Conservation (phyloP, 2,113 vertebrate species). For the Antigone vipio region DNA sequence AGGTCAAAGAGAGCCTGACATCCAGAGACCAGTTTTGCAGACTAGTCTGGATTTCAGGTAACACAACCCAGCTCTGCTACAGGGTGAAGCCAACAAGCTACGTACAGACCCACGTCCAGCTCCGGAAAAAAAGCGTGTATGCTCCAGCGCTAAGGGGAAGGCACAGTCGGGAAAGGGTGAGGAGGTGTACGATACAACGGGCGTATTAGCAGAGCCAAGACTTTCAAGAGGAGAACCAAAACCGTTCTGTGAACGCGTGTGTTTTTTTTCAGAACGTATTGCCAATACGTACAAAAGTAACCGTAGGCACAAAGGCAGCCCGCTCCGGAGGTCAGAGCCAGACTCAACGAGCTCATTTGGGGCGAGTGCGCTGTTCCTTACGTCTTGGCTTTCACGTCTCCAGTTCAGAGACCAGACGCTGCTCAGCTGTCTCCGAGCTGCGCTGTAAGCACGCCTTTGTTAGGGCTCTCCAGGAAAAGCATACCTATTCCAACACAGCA, state of each 20-base stretch:
- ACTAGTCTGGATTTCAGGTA: background rate
- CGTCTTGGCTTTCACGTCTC: background rate
- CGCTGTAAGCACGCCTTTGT: background rate
- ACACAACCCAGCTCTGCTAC: background rate
- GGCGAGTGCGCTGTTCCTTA: background rate
- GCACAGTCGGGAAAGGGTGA: background rate
- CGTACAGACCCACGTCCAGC: background rate
- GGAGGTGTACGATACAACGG: background rate
- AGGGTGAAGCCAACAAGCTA: background rate
- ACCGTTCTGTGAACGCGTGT: background rate
- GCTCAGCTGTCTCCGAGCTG: background rate
- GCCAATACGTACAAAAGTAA: background rate
- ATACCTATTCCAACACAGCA: background rate
- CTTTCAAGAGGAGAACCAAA: background rate
- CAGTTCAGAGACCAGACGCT: background rate
- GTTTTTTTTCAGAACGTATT: background rate
- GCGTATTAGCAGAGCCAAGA: background rate
- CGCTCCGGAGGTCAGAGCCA: background rate
- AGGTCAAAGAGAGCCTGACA: background rate
- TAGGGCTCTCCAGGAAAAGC: background rate
- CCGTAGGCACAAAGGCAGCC: background rate
- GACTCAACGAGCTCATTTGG: background rate
- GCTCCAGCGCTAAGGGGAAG: background rate
- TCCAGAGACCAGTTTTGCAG: background rate
- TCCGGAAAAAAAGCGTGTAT: background rate